Base-by-base conservation (phyloP, 2,888 invertebrate genomes). In the Dynastes maya region DNA sequence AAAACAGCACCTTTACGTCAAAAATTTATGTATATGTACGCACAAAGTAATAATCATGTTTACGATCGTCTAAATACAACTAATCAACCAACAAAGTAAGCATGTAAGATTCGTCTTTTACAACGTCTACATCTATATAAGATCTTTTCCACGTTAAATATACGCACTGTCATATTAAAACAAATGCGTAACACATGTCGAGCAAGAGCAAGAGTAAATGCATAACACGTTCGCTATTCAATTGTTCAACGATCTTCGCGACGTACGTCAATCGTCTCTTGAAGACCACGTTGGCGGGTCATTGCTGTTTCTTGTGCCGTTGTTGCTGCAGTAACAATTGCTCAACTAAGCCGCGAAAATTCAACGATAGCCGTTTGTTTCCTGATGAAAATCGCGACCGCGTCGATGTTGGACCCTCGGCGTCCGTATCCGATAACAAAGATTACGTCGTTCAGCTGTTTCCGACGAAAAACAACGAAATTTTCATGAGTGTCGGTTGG, bases 401-500 rank as follows among this genome's bases (percentile, higher is more conserved):
- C 16, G 32, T 37, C 65, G 65, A 65, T 53, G 51, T 64, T 8
- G 67, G 45, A 49, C 11, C 53, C 55, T 32, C 58, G 75, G 76
- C 58, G 55, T 72, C 72, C 72, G 58, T 22, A 22, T 40, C 40
- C 72, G 58, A 72, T 58, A 61, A 58, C 58, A 61, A 72, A 58
- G 49, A 22, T 40, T 37, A 63, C 74, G 63, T 58, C 40, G 49
- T 16, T 32, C 61, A 49, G 40, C 76, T 32, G 64, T 75, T 49
- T 32, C 65, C 53, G 76, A 45, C 67, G 65, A 51, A 67, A 76
- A 67, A 67, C 65, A 76, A 76, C 40, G 65, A 67, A 67, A 63
- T 71, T 78, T 86, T 85, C 78, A 92, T 93, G 91, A 91, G 91
- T 90, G 91, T 91, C 89, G 92, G 92, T 86, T 92, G 91, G 89